phyloP scores from a whole-genome alignment of 2,888 invertebrate genomes.

The Elegia similella region DNA sequence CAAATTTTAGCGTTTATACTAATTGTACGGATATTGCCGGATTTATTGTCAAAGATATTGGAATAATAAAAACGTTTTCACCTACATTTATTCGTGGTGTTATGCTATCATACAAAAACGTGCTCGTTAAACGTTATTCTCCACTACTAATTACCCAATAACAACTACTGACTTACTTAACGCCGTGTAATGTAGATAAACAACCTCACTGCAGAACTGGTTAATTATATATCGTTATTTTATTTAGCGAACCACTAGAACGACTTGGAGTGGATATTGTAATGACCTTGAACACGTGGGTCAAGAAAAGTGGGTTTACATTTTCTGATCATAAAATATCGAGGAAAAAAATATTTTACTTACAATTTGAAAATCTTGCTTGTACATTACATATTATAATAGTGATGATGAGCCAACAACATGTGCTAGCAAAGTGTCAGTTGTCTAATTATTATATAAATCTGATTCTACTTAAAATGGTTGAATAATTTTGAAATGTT shows the following conservation, averaged over 20 bases:
- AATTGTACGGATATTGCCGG: too few species aligned
- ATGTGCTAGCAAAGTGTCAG: too few species aligned
- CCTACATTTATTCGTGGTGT: conserved; percentile 14
- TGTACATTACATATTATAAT: too few species aligned
- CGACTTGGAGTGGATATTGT: not conserved
- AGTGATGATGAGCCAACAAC: too few species aligned
- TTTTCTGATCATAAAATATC: too few species aligned
- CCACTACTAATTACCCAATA: conserved; percentile 22
- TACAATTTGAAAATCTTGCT: too few species aligned
- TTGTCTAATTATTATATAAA: too few species aligned
- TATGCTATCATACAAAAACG: conserved; percentile 20
- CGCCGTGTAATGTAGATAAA: conserved; percentile 17
- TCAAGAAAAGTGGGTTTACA: not conserved
- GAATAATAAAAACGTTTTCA: not conserved
- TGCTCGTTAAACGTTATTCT: conserved; percentile 16
- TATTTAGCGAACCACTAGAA: not conserved
- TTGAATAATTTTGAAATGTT: too few species aligned
- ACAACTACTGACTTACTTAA: conserved; percentile 21
- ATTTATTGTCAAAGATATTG: not conserved
- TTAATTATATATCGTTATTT: conserved; percentile 5
- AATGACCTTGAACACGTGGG: not conserved
- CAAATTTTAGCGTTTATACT: too few species aligned
- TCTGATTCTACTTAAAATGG: too few species aligned
- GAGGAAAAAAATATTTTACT: too few species aligned
- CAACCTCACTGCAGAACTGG: conserved; percentile 12